Evolutionary conservation across 2,113 vertebrate genomes (phyloP).

Genomic region (Cheilinus undulatus): DNA sequence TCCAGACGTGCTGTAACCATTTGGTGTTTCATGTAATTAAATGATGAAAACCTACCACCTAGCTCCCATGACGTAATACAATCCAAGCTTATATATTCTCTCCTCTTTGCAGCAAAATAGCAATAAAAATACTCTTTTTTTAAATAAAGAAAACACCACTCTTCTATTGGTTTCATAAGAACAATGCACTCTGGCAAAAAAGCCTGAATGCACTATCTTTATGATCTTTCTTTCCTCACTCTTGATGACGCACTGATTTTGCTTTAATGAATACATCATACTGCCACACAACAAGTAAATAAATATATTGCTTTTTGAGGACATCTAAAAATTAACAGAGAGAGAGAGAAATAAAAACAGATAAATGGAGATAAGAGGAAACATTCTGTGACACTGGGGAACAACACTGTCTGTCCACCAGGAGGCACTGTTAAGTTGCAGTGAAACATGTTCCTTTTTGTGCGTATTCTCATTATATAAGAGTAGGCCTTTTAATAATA

Average conservation of each 20-base stretch:
- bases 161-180: slow-evolving; percentile 41
- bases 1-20: slow-evolving; percentile 31
- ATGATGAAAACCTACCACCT: slow-evolving; percentile 48
- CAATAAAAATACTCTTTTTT: slow-evolving; percentile 76
- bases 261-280: slow-evolving; percentile 57
- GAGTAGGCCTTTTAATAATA: slow-evolving; percentile 45
- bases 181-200: slow-evolving; percentile 50
- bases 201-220: slow-evolving; percentile 38
- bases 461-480: slow-evolving; percentile 57
- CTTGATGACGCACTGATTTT: slow-evolving; percentile 41
- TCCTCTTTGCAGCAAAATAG: slow-evolving; percentile 77
- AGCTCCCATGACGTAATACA: slow-evolving; percentile 49
- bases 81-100: slow-evolving; percentile 63
- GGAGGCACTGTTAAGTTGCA: slow-evolving; percentile 79
- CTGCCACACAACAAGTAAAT: slow-evolving; percentile 65
- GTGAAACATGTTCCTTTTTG: slow-evolving; percentile 57
- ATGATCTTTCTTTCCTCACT: slow-evolving; percentile 34
- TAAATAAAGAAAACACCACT: slow-evolving; percentile 61
- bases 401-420: slow-evolving; percentile 77
- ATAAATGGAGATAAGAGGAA: slow-evolving; percentile 66
- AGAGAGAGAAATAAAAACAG: slow-evolving; percentile 20
- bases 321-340: slow-evolving; percentile 67
- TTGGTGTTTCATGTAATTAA: slow-evolving; percentile 40
- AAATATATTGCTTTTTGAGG: slow-evolving; percentile 81
- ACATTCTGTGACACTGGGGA: slow-evolving; percentile 74